Conservation (phyloP, 2,888 invertebrate species). For the Cremastinae sp. region DNA sequence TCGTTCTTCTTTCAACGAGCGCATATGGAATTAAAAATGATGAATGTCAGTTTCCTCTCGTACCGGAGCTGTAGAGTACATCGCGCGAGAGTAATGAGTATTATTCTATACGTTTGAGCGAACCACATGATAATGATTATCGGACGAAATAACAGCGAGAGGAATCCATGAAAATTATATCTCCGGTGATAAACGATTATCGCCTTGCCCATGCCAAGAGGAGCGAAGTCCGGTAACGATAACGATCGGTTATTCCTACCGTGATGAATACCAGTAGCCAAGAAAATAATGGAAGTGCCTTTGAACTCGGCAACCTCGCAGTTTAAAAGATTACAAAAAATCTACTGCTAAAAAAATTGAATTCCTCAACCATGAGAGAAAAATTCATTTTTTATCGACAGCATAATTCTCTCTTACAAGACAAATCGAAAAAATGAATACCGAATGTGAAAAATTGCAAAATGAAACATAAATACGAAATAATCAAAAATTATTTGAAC, state of each 20-base stretch:
- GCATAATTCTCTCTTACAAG: too few species aligned
- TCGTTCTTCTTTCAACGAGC: too few species aligned
- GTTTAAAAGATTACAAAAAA: neutral
- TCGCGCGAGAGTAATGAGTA: conserved; percentile 57
- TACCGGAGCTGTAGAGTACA: conserved; percentile 41
- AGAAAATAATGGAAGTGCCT: conserved; percentile 36
- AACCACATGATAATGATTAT: conserved; percentile 53
- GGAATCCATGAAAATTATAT: conserved; percentile 42
- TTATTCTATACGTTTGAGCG: conserved; percentile 11
- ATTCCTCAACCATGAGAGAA: too few species aligned
- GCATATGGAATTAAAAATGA: conserved; percentile 32
- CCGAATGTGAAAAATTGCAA: too few species aligned
- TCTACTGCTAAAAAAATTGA: too few species aligned
- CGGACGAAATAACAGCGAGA: conserved; percentile 50
- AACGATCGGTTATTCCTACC: conserved; percentile 38
- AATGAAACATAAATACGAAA: too few species aligned
- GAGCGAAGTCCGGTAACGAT: conserved; percentile 44
- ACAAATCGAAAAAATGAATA: too few species aligned
- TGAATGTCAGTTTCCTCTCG: conserved; percentile 48
- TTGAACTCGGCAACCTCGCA: neutral
- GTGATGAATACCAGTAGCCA: conserved; percentile 54
- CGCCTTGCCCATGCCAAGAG: conserved; percentile 6
- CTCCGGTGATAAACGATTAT: conserved; percentile 54
- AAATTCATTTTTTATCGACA: too few species aligned
- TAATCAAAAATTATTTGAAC: too few species aligned